A percentile compares a stretch with the other conserved stretches of the same genome.
phyloP scores from a whole-genome alignment of 2,797 vertebrate genomes.

The Danio jaintianensis region DNA sequence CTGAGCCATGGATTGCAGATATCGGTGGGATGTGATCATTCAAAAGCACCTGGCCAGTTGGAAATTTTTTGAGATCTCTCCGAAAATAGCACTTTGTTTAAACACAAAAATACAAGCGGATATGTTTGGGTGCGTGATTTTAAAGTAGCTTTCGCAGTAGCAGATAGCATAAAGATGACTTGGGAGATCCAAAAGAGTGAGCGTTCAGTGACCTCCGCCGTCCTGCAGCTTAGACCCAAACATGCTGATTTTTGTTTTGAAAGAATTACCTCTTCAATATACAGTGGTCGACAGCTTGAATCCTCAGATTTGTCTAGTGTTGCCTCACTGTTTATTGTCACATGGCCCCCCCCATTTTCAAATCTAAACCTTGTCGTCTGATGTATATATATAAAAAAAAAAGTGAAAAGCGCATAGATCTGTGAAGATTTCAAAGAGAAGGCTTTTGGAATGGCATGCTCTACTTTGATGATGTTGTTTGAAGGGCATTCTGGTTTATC shows the following conservation, averaged over 20 bases:
- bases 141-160: slow-evolving; percentile 66
- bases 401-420: slow-evolving; percentile 7
- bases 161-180: slow-evolving; percentile 38
- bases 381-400: slow-evolving; percentile 13
- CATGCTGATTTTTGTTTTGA: slow-evolving; percentile 59
- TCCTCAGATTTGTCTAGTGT: slow-evolving; percentile 68
- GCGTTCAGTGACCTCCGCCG: slow-evolving; percentile 68
- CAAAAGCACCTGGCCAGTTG: slow-evolving; percentile 55
- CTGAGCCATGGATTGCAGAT: slow-evolving; percentile 58
- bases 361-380: slow-evolving; percentile 50
- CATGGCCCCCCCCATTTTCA: slow-evolving; percentile 25
- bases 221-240: slow-evolving; percentile 77
- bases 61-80: slow-evolving; percentile 69
- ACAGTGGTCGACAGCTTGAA: slow-evolving; percentile 66
- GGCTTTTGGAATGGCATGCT: slow-evolving; percentile 53
- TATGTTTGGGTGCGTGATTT: slow-evolving; percentile 69
- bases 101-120: slow-evolving; percentile 53
- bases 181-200: slow-evolving; percentile 45
- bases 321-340: slow-evolving; percentile 59
- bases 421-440: slow-evolving; percentile 48
- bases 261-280: slow-evolving; percentile 67
- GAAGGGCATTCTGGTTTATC: slow-evolving; percentile 67
- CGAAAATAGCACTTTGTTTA: slow-evolving; percentile 79
- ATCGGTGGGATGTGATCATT: slow-evolving; percentile 61
- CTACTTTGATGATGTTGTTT: slow-evolving; percentile 42